Evolutionary conservation across 2,888 invertebrate genomes (phyloP).

Genomic region (Acanthoscelides obtectus): DNA sequence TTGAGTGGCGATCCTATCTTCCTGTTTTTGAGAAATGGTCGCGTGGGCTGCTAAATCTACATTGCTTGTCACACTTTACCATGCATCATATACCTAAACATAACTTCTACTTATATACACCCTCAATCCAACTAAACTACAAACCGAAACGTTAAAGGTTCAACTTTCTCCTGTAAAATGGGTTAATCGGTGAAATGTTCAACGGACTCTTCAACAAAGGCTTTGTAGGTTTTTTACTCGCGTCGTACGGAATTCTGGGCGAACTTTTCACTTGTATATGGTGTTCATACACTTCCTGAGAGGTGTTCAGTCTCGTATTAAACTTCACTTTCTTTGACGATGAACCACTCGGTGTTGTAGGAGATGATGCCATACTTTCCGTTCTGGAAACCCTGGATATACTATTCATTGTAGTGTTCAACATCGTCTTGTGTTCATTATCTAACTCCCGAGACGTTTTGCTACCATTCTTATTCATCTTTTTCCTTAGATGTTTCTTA

Average conservation of each 20-base stretch:
- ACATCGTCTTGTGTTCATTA: background rate
- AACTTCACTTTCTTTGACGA: slow-evolving; percentile 68
- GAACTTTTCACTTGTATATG: slow-evolving; percentile 64
- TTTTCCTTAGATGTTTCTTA: slow-evolving; percentile 26
- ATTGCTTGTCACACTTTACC: too few relatives aligned
- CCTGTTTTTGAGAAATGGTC: too few relatives aligned
- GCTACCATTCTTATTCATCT: background rate
- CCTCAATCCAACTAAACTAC: background rate
- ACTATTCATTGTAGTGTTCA: background rate
- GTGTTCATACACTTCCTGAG: slow-evolving; percentile 71
- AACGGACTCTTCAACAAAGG: slow-evolving; percentile 66
- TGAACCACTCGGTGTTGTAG: background rate
- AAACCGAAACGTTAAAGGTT: background rate
- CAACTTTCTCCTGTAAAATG: slow-evolving; percentile 56
- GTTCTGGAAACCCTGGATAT: slow-evolving; percentile 14
- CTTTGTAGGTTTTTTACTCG: slow-evolving; percentile 61
- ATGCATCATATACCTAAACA: too few relatives aligned
- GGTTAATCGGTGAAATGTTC: slow-evolving; percentile 69
- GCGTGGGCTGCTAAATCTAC: too few relatives aligned
- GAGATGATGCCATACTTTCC: slow-evolving; percentile 12
- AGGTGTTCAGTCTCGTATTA: slow-evolving; percentile 62
- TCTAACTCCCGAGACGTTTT: background rate
- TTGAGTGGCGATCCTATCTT: too few relatives aligned
- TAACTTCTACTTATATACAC: background rate
- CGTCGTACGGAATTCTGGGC: slow-evolving; percentile 72